Evolutionary conservation across 1,140 invertebrate species (phyloP), one percentile per base, ranked within the genome.

Genomic region (Melitaea cinxia): DNA sequence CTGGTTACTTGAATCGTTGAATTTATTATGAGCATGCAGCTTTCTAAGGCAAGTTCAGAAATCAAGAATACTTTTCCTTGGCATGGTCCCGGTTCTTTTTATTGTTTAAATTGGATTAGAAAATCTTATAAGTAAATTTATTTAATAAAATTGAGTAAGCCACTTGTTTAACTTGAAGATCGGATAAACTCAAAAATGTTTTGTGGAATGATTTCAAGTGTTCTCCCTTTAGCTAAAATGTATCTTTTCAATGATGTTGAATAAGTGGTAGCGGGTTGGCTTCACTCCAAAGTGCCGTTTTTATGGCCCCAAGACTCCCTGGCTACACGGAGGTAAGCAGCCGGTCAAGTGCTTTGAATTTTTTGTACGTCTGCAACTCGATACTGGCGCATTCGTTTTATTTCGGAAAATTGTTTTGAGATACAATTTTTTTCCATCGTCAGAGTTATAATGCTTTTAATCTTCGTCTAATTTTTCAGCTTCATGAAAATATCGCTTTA

Each of bases 201-300:
- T 24, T 49, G 5, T 35, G 14, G 15, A 24, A 59, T 53, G 54
- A 71, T 76, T 78, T 83, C 73, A 74, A 86, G 77, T 81, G 77
- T 74, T 74, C 70, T 71, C 63, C 69, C 59, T 79, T 74, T 72
- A 70, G 68, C 79, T 86, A 78, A 82, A 88, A 82, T 76, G 77
- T 71, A 77, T 77, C 72, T 73, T 79, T 79, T 87, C 77, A 82
- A 85, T 79, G 76, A 75, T 73, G 72, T 73, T 73, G 73, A 77
- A 73, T 77, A 74, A 80, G 76, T 79, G 72, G 71, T 61, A 66
- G 71, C 60, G 61, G 68, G 65, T 82, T 86, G 85, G 85, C 82
- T 85, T 70, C 57, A 74, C 72, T 82, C 83, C 83, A 88, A 86
- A 85, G 77, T 81, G 83, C 68, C 74, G 76, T 83, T 88, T 88